A percentile compares a stretch with the other conserved stretches of the same genome.
Conservation (phyloP, 1,140 invertebrate genomes). For the Eubasilissa regina region DNA sequence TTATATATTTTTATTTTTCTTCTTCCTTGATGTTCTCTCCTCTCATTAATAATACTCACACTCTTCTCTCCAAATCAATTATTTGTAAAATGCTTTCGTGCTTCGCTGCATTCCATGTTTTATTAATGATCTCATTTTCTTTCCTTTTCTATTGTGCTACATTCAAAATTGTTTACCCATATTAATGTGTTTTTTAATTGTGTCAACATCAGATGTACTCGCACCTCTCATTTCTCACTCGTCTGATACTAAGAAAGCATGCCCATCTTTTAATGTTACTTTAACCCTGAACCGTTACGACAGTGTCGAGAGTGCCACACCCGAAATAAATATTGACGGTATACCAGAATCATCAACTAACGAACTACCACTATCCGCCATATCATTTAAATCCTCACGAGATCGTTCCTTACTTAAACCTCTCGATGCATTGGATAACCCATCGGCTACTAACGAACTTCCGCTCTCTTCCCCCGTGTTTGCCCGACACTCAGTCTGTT, state of each 20-base stretch:
- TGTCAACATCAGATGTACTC: neutral
- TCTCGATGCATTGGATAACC: conserved; percentile 57
- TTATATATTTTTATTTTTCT: conserved; percentile 55
- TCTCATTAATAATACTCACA: conserved; percentile 52
- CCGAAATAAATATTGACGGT: conserved; percentile 64
- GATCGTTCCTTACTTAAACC: conserved; percentile 10
- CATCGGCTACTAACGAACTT: conserved; percentile 70
- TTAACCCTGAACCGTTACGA: conserved; percentile 33
- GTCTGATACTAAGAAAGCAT: conserved; percentile 45
- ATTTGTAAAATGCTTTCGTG: conserved; percentile 46
- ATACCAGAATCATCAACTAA: conserved; percentile 72
- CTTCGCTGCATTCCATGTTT: conserved; percentile 32
- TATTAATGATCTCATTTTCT: conserved; percentile 25
- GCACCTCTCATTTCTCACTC: neutral
- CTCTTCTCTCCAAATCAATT: conserved; percentile 23
- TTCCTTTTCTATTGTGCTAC: neutral
- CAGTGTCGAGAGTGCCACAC: conserved; percentile 61
- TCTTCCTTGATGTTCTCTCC: conserved; percentile 54
- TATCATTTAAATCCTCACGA: conserved; percentile 65
- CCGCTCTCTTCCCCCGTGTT: conserved; percentile 63
- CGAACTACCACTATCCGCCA: conserved; percentile 75
- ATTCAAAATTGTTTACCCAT: neutral
- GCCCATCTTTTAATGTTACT: conserved; percentile 47
- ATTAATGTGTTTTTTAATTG: no score
- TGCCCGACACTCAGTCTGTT: conserved; percentile 49